phyloP scores from a whole-genome alignment of 2,888 invertebrate species.

The Bibio marci region DNA sequence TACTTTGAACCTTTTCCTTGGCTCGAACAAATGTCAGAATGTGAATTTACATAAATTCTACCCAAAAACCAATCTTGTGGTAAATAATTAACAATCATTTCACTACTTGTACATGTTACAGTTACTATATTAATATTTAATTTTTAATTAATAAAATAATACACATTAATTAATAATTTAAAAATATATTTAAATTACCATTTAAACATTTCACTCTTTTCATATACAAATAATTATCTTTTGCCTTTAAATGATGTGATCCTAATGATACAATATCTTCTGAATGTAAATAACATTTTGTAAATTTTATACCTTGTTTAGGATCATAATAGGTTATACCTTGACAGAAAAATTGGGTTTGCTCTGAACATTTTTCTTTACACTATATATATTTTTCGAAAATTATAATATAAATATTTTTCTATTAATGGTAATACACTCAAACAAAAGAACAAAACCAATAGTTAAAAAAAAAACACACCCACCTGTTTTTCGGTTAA shows the following conservation, averaged over 20 bases:
- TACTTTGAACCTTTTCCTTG: constrained; percentile 33
- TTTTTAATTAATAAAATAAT: background rate
- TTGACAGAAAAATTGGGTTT: constrained; percentile 49
- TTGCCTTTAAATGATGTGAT: constrained; percentile 44
- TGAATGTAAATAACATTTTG: constrained; percentile 53
- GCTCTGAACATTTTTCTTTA: constrained; percentile 43
- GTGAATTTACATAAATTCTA: constrained; percentile 63
- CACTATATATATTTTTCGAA: constrained; percentile 26
- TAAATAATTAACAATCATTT: constrained; percentile 47
- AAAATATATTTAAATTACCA: constrained; percentile 36
- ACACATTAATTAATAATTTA: constrained; percentile 1
- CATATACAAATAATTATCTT: constrained; percentile 48
- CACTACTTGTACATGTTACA: constrained; percentile 55
- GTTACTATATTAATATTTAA: constrained; percentile 37
- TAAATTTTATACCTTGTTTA: constrained; percentile 15
- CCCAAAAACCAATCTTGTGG: constrained; percentile 49
- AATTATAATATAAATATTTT: background rate
- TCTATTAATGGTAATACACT: no score
- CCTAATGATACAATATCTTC: constrained; percentile 69
- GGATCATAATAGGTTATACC: constrained; percentile 38
- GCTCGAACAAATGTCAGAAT: constrained; percentile 53
- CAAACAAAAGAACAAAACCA: no score
- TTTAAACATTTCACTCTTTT: constrained; percentile 71
- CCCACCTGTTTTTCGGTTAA: constrained; percentile 27
- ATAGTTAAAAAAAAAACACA: no score